phyloP scores from a whole-genome alignment of 1,140 invertebrate genomes.

The Drosophila dunni region DNA sequence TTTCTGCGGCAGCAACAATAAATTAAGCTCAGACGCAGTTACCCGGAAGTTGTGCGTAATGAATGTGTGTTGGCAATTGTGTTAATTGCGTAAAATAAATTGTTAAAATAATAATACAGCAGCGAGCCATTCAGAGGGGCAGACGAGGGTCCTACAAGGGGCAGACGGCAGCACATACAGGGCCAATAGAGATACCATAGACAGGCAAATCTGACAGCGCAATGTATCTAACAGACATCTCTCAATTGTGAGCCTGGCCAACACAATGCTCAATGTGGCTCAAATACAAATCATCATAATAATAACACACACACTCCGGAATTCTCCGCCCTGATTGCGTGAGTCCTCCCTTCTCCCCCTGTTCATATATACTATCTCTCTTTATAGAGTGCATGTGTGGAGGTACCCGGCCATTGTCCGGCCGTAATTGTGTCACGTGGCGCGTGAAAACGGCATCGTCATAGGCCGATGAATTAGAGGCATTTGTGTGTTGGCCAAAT shows the following conservation, averaged over 20 bases:
- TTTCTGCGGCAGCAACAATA: constrained; percentile 50
- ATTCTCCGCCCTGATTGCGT: constrained; percentile 19
- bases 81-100: constrained; percentile 83
- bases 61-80: constrained; percentile 82
- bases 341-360: constrained; percentile 1
- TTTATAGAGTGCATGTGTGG: neutral
- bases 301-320: constrained; percentile 20
- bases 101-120: constrained; percentile 79
- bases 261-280: constrained; percentile 26
- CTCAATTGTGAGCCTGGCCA: constrained; percentile 22
- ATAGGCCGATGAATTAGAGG: constrained; percentile 29
- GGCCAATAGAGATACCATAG: constrained; percentile 10
- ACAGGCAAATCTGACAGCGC: constrained; percentile 45
- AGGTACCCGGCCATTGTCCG: constrained; percentile 14
- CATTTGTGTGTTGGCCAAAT: constrained; percentile 36
- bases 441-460: constrained; percentile 36
- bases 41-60: constrained; percentile 73
- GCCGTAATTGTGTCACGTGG: constrained; percentile 42
- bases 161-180: neutral
- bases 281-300: constrained; percentile 51
- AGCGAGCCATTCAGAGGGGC: constrained; percentile 6
- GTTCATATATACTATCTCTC: constrained; percentile 13
- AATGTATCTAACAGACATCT: constrained; percentile 28
- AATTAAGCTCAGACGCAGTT: constrained; percentile 77
- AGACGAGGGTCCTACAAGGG: too few relatives aligned